These are phyloP conservation scores for Menidia menidia DNA, from an alignment of 2,797 vertebrate species.

Conservation along the genomic window DNA sequence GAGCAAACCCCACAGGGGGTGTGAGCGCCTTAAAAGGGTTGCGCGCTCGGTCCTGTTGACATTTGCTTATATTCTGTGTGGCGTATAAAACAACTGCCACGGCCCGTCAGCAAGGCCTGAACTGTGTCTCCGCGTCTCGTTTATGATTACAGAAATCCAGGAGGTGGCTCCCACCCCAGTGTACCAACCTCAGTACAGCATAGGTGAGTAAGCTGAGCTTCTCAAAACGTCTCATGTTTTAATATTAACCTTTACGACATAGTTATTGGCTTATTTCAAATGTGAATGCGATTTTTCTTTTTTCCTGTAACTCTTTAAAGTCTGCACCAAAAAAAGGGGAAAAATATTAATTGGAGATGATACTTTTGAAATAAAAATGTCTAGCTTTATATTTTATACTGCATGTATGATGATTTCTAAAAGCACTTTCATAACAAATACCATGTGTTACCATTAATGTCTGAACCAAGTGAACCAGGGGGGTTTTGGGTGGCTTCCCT, in stretches of 20 bases:
- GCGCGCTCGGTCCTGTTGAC: slow-evolving; percentile 64
- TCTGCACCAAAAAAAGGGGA: too few relatives aligned
- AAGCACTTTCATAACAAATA: too few relatives aligned
- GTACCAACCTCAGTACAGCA: slow-evolving; percentile 84
- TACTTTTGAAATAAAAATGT: too few relatives aligned
- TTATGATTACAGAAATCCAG: slow-evolving; percentile 78
- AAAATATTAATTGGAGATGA: too few relatives aligned
- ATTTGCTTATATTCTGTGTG: slow-evolving; percentile 65
- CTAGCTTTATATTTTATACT: too few relatives aligned
- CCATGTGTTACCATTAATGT: too few relatives aligned
- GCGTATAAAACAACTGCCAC: slow-evolving; percentile 44
- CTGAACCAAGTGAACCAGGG: too few relatives aligned
- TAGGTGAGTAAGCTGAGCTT: slow-evolving; percentile 61
- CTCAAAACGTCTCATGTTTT: background rate
- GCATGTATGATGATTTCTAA: too few relatives aligned
- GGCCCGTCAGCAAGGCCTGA: slow-evolving; percentile 48
- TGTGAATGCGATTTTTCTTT: too few relatives aligned
- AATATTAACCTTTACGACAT: background rate
- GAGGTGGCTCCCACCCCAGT: slow-evolving; percentile 79
- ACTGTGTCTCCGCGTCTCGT: slow-evolving; percentile 51
- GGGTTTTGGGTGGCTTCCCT: too few relatives aligned
- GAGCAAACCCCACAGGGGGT: slow-evolving; percentile 1
- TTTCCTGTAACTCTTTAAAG: too few relatives aligned
- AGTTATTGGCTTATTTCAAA: background rate
- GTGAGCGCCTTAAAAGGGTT: slow-evolving; percentile 67